Evolutionary conservation across 2,888 invertebrate species (phyloP), one percentile per base, ranked within the genome.

Genomic region (Mesorhabditis belari): DNA sequence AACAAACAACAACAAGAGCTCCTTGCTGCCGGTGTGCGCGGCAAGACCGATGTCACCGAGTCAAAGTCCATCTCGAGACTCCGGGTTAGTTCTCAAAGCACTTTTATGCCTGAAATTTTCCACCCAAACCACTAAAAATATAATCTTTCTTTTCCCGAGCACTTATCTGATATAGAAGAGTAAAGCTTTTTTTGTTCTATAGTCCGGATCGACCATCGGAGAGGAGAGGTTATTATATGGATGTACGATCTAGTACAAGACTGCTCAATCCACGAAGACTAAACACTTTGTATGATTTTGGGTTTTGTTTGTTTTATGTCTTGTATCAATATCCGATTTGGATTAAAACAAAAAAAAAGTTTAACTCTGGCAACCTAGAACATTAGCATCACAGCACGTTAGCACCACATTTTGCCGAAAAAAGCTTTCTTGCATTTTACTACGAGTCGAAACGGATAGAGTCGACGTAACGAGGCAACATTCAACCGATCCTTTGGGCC

Each of bases 21-120:
- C 69, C 29, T 69, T 67, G 21, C 61, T 73, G 25, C 70, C 70
- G 4, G 73, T 73, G 27, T 70, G 70, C 57, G 73, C 73, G 9
- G 73, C 73, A 4, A 56, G 66, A 17, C 73, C 73, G 12, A 51
- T 71, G 27, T 19, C 27, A 5, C 44, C 44, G 44, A 35, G 51
- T 50, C 28, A 29, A 12, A 35, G 52, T 19, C 19, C 28, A 3
- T 56, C 51, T 17, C 25, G 27, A 55, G 21, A 25, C 23, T 19
- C 21, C 17, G 21, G 21, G 26, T 19, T 27, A n/a, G 21, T 55
- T 24, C 25, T 25, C n/a, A 19, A 55, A 19, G 26, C 19, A 27
- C n/a, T 55, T 19, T 17, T 55, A 25, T 29, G 9, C 28, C n/a
- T 28, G 28, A 19, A 28, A 4, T n/a, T 12, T 21, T 21, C 19